These are phyloP conservation scores for Neotragus moschatus DNA, from an alignment of 2,113 vertebrate species.

Conservation along the genomic window DNA sequence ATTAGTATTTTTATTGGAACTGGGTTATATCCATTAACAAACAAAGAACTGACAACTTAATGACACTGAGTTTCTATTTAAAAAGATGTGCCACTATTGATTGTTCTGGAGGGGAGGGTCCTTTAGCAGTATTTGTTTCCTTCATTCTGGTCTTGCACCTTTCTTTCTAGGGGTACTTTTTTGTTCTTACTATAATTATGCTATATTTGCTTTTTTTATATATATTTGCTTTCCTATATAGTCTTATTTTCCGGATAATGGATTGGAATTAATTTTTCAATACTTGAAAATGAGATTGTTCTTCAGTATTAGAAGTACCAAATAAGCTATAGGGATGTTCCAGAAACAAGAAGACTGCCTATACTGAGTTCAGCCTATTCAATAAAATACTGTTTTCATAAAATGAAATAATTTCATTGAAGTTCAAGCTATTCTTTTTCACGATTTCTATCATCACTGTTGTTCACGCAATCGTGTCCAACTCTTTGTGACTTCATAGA, in stretches of 20 bases:
- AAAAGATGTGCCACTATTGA: not conserved
- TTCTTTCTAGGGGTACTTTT: not conserved
- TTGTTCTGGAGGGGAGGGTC: not conserved
- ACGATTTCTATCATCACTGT: not conserved
- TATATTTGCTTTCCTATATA: not conserved
- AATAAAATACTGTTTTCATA: slow-evolving; percentile 4
- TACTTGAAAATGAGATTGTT: not conserved
- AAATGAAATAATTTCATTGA: not conserved
- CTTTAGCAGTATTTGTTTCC: not conserved
- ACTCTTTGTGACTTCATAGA: not conserved
- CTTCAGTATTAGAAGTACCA: not conserved
- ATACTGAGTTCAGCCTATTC: not conserved
- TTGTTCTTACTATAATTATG: slow-evolving; percentile 1
- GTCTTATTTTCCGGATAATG: slow-evolving; percentile 19
- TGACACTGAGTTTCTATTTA: not conserved
- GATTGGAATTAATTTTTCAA: not conserved
- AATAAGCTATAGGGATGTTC: not conserved
- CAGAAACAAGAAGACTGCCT: not conserved
- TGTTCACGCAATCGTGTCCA: not conserved
- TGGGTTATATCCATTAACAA: not conserved
- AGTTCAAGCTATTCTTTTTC: not conserved
- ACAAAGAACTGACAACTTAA: not conserved
- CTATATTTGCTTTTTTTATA: not conserved
- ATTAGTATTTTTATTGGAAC: not conserved
- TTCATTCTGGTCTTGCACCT: not conserved